These are phyloP conservation scores for Galaxias olidus DNA, from an alignment of 2,797 vertebrate genomes.

Conservation along the genomic window DNA sequence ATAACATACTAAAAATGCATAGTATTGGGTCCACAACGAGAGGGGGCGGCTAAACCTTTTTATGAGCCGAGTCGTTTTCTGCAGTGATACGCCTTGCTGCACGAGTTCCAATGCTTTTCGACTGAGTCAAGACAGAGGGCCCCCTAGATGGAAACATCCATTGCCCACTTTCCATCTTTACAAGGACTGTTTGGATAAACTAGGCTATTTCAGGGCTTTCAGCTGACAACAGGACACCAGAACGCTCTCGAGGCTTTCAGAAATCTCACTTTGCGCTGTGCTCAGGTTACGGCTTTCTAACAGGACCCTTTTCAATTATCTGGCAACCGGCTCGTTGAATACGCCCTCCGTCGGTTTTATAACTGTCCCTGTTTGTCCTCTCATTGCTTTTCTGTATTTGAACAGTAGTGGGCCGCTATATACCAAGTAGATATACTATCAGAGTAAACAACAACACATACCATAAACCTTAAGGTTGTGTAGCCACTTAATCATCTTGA, in stretches of 20 bases:
- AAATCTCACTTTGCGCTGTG: too few species aligned
- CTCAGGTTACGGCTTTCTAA: too few species aligned
- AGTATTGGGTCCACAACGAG: slow-evolving; percentile 22
- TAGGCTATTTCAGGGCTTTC: slow-evolving; percentile 28
- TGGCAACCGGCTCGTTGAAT: neutral
- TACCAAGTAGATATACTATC: neutral
- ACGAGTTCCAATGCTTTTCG: too few species aligned
- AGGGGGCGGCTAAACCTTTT: too few species aligned
- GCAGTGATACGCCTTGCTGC: too few species aligned
- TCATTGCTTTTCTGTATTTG: slow-evolving; percentile 34
- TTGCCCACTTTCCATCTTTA: slow-evolving; percentile 54
- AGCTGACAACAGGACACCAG: slow-evolving; percentile 18
- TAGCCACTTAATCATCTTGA: too few species aligned
- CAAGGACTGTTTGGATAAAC: slow-evolving; percentile 13
- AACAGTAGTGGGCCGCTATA: slow-evolving; percentile 10
- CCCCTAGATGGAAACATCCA: slow-evolving; percentile 43
- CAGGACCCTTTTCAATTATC: neutral
- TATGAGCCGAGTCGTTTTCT: too few species aligned
- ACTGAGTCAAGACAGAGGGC: slow-evolving; percentile 30
- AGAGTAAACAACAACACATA: neutral
- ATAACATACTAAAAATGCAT: slow-evolving; percentile 24
- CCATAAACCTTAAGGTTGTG: too few species aligned
- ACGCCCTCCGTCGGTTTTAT: neutral
- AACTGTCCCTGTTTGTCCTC: slow-evolving; percentile 20
- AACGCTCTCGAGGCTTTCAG: neutral